Percentiles rank a stretch among this genome's conserved stretches.
Conservation (phyloP, 2,797 vertebrate species). For the Heteromormyrus szaboi region DNA sequence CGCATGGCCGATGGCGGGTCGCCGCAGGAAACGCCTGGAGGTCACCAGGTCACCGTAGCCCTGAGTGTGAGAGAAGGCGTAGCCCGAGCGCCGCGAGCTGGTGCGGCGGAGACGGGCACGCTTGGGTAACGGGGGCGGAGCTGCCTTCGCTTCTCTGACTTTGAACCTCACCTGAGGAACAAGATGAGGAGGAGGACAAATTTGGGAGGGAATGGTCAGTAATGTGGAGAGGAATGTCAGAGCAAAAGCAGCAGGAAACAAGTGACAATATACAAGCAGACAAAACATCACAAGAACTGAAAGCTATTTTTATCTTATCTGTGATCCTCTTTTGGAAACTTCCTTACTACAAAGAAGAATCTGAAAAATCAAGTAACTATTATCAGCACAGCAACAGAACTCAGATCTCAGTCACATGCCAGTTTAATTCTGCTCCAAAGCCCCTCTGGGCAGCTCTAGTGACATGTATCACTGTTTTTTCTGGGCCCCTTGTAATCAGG, state of each 20-base stretch:
- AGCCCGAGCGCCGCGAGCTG: conserved; percentile 75
- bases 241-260: neutral
- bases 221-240: neutral
- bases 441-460: neutral
- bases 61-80: conserved; percentile 87
- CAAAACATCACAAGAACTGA: neutral
- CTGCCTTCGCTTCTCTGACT: conserved; percentile 58
- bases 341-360: neutral
- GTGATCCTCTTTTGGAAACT: neutral
- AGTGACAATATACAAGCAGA: neutral
- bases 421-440: neutral
- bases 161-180: conserved; percentile 67
- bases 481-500: neutral
- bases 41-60: conserved; percentile 88
- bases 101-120: conserved; percentile 45
- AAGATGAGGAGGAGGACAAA: neutral
- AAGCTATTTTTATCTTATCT: neutral
- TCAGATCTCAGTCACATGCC: neutral
- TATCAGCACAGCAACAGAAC: neutral
- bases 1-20: neutral
- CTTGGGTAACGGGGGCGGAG: conserved; percentile 45
- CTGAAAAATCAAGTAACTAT: neutral
- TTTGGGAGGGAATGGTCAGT: neutral
- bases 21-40: conserved; percentile 47
- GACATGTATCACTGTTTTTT: neutral